Percentiles rank a stretch among this genome's conserved stretches.
Conservation (phyloP, 2,888 invertebrate genomes). For the Caenorhabditis sulstoni region DNA sequence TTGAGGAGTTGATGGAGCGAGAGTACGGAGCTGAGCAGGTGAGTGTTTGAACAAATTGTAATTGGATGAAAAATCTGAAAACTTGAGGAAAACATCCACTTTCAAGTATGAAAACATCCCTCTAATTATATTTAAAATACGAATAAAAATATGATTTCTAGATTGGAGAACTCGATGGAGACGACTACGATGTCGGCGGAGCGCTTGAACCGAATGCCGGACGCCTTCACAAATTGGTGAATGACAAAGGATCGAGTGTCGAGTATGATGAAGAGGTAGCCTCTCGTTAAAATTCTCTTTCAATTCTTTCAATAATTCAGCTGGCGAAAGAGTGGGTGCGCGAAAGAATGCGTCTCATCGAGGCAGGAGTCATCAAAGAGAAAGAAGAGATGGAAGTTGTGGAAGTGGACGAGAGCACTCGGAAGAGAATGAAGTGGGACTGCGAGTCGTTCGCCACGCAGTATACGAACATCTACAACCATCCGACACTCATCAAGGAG, state of each 20-base stretch:
- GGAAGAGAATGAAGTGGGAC: conserved; percentile 76
- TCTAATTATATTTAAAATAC: too few relatives aligned
- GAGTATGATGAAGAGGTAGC: conserved; percentile 68
- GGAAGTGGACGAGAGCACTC: conserved; percentile 66
- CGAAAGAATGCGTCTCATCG: conserved; percentile 65
- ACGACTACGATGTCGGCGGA: conserved; percentile 84
- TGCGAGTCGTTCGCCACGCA: conserved; percentile 83
- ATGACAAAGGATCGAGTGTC: conserved; percentile 86
- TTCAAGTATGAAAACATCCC: too few relatives aligned
- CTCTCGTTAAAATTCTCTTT: conserved; percentile 9
- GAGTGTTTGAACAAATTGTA: not conserved
- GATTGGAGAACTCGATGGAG: conserved; percentile 69
- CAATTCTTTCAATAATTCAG: conserved; percentile 16
- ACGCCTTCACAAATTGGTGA: conserved; percentile 86
- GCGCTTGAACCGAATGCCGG: conserved; percentile 86
- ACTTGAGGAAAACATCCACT: too few relatives aligned
- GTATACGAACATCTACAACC: conserved; percentile 93
- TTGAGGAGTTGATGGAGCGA: conserved; percentile 66
- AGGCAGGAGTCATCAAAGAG: conserved; percentile 65
- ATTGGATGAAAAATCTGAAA: not conserved
- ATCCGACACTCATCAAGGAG: conserved; percentile 88
- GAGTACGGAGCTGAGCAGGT: conserved; percentile 68
- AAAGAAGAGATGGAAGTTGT: conserved; percentile 67
- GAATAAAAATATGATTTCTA: too few relatives aligned
- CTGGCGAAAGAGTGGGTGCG: conserved; percentile 66